Base-by-base conservation (phyloP, 2,113 vertebrate species). In the Tachycineta bicolor region DNA sequence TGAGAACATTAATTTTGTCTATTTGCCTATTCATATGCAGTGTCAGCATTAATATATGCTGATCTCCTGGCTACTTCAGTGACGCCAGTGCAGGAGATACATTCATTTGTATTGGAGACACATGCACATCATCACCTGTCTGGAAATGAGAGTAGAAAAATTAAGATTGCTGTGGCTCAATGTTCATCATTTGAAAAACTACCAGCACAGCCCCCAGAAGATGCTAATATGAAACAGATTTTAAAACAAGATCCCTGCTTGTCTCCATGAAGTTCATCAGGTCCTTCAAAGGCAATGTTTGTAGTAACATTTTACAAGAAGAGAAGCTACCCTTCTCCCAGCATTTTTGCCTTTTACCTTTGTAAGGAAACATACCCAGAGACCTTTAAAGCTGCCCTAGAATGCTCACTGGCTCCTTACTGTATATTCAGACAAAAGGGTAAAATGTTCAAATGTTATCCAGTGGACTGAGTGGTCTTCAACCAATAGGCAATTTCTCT, bases 1-100 rank as follows among this genome's bases (percentile, higher is more conserved):
- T 83, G 53, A 90, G 92, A 86, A 88, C 63, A 74, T 63, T 34
- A 74, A 52, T 94, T 94, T 90, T 90, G 55, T 74, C 59, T 92
- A 53, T 92, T 92, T 92, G 39, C 39, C 64, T 74, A 78, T 70
- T 87, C 68, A 81, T 28, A 75, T 6, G 33, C 24, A 77, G 59
- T 15, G 28, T 77, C 76, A 73, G 68, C 76, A 83, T 34, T 74
- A 92, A 92, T 33, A 53, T 3, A 80, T 24, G 37, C 63, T 74
- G 59, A 65, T 80, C 44, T 80, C 47, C 55, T 33, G 56, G 44
- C 39, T 49, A 37, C 73, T 89, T 82, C 39, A 77, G 28, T 39
- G 55, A 84, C 86, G 39, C 14, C 63, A 89, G 29, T 55, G 49
- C 63, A 86, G 83, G 43, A 83, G 33, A 70, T 43, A 8, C n/a